Evolutionary conservation across 2,888 invertebrate species (phyloP), one percentile per base, ranked within the genome.

Genomic region (Harpalus rufipes): DNA sequence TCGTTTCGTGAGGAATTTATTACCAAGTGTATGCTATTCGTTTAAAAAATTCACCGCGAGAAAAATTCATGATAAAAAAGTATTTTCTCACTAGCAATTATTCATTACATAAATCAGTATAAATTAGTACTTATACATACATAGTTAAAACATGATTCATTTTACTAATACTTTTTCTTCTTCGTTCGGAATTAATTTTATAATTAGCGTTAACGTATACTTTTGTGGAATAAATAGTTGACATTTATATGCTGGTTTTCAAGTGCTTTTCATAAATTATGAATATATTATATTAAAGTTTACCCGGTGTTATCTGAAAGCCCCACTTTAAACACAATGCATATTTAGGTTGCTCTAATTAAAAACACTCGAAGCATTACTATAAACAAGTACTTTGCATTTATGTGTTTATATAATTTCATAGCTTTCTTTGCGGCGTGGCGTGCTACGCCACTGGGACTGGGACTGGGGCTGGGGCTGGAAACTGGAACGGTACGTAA

Each of bases 401-500:
- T 39, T 68, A 68, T 68, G 32, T 68, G 68, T 68, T 63, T 68
- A 39, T 68, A 39, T 68, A 68, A 68, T 68, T 39, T 68, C 39
- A 39, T 68, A 68, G 68, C 68, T 68, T 68, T 68, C 68, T 68
- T 68, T 68, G 68, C 39, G 32, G 68, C 14, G 25, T 68, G 39
- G 14, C 14, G 25, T 68, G 39, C 14, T 39, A 14, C 39, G 68
- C 39, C 68, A 68, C 68, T 68, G 68, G 14, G 39, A 39, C 32
- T 68, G 39, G 10, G 16, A 25, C 63, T 2, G 10, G 10, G 21
- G n/a, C 65, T 65, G 65, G 14, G 14, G 14, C n/a, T 68, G 39
- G 10, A 63, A 25, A 25, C 63, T 2, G 10, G 10, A 51, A 51
- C 44, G 32, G 32, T 32, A 51, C 12, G 68, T 39, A 68, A 68